Evolutionary conservation across 2,113 vertebrate genomes (phyloP).

Genomic region (Paralichthys olivaceus): DNA sequence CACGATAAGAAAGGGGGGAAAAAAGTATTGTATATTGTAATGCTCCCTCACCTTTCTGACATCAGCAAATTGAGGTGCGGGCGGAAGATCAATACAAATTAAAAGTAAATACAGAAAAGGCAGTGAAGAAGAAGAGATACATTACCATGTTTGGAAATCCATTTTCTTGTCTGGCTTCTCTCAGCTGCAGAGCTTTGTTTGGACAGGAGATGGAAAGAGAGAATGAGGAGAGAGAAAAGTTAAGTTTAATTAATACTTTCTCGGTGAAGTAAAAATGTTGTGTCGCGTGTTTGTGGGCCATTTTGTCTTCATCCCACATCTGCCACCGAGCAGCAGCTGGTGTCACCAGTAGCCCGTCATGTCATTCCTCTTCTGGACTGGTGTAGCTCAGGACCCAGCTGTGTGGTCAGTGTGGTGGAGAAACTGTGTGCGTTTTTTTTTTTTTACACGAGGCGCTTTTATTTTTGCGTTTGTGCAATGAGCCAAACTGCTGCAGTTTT

Average conservation of each 20-base stretch:
- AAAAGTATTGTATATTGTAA: constrained; percentile 86
- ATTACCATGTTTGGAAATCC: constrained; percentile 75
- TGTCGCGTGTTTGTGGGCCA: background rate
- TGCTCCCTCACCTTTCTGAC: constrained; percentile 84
- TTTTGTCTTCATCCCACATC: background rate
- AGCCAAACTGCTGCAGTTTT: constrained; percentile 31
- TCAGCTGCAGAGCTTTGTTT: constrained; percentile 67
- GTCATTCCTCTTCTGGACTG: constrained; percentile 49
- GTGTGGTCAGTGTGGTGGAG: constrained; percentile 48
- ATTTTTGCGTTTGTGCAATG: constrained; percentile 52
- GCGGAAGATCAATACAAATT: constrained; percentile 87
- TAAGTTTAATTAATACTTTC: constrained; percentile 26
- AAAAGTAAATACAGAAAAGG: constrained; percentile 88
- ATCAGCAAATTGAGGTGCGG: constrained; percentile 80
- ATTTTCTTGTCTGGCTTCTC: constrained; percentile 69
- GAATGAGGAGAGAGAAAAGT: constrained; percentile 28
- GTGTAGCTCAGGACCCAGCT: constrained; percentile 43
- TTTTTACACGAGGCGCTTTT: constrained; percentile 45
- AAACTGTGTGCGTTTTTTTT: constrained; percentile 25
- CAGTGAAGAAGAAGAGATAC: constrained; percentile 61
- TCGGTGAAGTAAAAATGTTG: background rate
- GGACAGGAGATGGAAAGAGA: constrained; percentile 52
- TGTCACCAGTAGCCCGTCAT: constrained; percentile 38
- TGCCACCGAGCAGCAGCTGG: constrained; percentile 35
- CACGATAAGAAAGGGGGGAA: constrained; percentile 75